Percentiles rank a stretch among this genome's conserved stretches.
Evolutionary conservation across 2,113 vertebrate species (phyloP).

Genomic region (Pangasianodon hypophthalmus): DNA sequence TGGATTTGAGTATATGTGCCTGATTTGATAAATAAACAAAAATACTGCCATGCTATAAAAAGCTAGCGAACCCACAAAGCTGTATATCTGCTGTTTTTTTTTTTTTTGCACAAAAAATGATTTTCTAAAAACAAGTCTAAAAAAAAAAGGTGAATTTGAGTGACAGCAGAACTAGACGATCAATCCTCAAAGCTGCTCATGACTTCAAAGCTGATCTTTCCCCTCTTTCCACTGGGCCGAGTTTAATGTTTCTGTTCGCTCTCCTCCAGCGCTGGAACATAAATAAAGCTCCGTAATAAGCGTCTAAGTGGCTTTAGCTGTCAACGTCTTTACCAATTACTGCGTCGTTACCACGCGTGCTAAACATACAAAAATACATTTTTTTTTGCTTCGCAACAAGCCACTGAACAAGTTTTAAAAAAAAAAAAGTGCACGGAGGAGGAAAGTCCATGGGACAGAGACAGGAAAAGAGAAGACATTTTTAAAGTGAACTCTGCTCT

Average conservation of each 20-base stretch:
- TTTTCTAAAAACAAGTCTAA: neutral
- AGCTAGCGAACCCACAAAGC: neutral
- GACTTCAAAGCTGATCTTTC: slow-evolving; percentile 73
- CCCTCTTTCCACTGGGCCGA: slow-evolving; percentile 63
- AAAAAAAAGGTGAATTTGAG: slow-evolving; percentile 58
- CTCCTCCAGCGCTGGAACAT: slow-evolving; percentile 74
- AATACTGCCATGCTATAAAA: neutral
- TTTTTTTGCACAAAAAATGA: neutral
- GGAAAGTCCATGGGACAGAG: slow-evolving; percentile 23
- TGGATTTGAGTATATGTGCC: neutral
- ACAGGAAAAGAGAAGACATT: neutral
- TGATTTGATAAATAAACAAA: neutral
- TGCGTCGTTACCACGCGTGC: slow-evolving; percentile 63
- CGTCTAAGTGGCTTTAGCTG: slow-evolving; percentile 78
- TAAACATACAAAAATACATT: slow-evolving; percentile 66
- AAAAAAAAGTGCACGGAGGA: neutral
- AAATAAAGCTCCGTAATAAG: slow-evolving; percentile 79
- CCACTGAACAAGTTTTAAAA: slow-evolving; percentile 40
- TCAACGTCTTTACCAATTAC: slow-evolving; percentile 82
- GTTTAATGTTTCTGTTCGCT: slow-evolving; percentile 73
- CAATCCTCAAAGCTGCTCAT: slow-evolving; percentile 71
- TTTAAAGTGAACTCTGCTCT: slow-evolving; percentile 38
- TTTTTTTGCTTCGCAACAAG: slow-evolving; percentile 65
- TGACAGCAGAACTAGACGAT: slow-evolving; percentile 75
- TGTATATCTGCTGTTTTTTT: neutral